Evolutionary conservation across 2,113 vertebrate species (phyloP).

Genomic region (Delphinus delphis): DNA sequence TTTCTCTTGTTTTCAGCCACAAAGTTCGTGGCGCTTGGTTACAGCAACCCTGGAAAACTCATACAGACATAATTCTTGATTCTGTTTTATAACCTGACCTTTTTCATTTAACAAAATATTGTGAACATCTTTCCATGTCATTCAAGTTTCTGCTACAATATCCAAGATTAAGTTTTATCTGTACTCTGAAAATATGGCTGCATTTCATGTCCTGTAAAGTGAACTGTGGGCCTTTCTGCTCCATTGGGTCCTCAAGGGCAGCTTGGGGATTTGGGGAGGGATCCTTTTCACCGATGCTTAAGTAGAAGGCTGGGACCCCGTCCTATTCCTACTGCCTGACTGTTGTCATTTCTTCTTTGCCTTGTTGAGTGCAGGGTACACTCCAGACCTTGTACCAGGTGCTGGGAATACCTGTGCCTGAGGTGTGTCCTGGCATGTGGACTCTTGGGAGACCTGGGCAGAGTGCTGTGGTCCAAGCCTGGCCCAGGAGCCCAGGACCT

Average conservation of each 20-base stretch:
- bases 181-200: not conserved
- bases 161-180: not conserved
- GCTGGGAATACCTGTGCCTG: not conserved
- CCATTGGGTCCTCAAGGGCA: not conserved
- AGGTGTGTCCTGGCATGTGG: not conserved
- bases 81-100: not conserved
- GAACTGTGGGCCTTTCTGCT: not conserved
- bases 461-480: not conserved
- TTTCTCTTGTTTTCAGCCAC: not conserved
- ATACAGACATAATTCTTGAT: not conserved
- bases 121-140: not conserved
- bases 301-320: no score
- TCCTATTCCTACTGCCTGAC: fast-evolving
- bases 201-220: not conserved
- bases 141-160: not conserved
- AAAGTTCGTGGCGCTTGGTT: not conserved
- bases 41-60: not conserved
- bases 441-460: not conserved
- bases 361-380: fast-evolving
- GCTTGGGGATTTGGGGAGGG: fast-evolving
- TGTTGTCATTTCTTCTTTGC: not conserved
- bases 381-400: not conserved
- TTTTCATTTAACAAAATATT: not conserved
- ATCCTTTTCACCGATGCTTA: fast-evolving
- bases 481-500: not conserved